Evolutionary conservation across 1,140 invertebrate genomes (phyloP).

Genomic region (Campoletis sonorensis): DNA sequence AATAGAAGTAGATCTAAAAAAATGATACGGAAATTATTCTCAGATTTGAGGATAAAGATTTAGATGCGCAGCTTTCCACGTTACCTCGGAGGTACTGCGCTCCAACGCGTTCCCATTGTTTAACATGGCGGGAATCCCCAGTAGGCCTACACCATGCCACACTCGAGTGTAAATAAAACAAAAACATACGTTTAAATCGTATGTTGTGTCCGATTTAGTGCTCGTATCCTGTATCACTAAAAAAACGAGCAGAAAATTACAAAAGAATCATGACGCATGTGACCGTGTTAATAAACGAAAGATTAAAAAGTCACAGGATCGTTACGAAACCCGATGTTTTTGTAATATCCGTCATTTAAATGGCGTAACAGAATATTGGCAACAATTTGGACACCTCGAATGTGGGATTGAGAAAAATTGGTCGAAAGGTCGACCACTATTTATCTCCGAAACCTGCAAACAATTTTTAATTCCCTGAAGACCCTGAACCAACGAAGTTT

Average conservation of each 20-base stretch:
- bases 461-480: background rate
- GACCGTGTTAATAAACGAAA: background rate
- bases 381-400: background rate
- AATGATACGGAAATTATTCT: too few species aligned
- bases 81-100: slow-evolving; percentile 76
- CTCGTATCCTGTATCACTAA: background rate
- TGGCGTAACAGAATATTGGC: background rate
- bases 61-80: slow-evolving; percentile 73
- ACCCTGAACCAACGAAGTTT: background rate
- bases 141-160: slow-evolving; percentile 77
- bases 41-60: background rate
- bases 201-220: background rate
- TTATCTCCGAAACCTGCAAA: background rate
- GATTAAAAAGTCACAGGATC: background rate
- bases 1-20: too few species aligned
- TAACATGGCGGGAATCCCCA: slow-evolving; percentile 78
- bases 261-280: background rate
- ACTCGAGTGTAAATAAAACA: background rate
- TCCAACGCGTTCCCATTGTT: slow-evolving; percentile 76
- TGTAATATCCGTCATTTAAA: background rate
- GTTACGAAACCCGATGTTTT: background rate
- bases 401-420: slow-evolving; percentile 1
- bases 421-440: background rate
- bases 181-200: background rate
- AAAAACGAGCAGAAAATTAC: background rate